Percentiles rank a stretch among this genome's conserved stretches.
Conservation (phyloP, 2,888 invertebrate genomes). For the Molorchus minor region DNA sequence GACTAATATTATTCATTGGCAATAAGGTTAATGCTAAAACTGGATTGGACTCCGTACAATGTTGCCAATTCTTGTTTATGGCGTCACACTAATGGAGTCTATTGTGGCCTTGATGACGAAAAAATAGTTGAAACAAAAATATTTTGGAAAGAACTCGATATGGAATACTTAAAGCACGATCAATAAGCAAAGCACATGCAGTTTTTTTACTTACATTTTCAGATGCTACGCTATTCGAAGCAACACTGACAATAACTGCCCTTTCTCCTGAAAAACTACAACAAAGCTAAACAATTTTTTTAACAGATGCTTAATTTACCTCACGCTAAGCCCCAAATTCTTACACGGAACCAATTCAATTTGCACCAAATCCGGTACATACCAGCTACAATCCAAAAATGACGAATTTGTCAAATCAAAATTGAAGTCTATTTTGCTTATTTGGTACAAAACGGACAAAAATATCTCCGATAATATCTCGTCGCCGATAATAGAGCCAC, state of each 20-base stretch:
- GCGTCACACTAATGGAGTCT: no score
- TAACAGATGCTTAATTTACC: slow-evolving; percentile 50
- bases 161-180: not conserved
- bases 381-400: slow-evolving; percentile 73
- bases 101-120: not conserved
- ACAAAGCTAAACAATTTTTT: slow-evolving; percentile 13
- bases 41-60: no score
- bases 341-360: slow-evolving; percentile 72
- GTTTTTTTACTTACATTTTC: slow-evolving; percentile 75
- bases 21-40: no score
- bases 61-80: no score
- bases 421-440: slow-evolving; percentile 64
- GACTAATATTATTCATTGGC: no score
- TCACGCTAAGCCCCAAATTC: slow-evolving; percentile 69
- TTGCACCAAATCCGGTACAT: slow-evolving; percentile 65
- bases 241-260: slow-evolving; percentile 68
- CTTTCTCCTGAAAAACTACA: slow-evolving; percentile 68
- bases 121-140: not conserved
- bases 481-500: slow-evolving; percentile 68
- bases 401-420: slow-evolving; percentile 67
- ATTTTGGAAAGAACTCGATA: no score
- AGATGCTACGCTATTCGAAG: slow-evolving; percentile 69
- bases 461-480: slow-evolving; percentile 71
- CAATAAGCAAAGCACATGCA: slow-evolving; percentile 37
- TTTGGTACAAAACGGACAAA: slow-evolving; percentile 66